Base-by-base conservation (phyloP, 1,140 invertebrate genomes). In the Cotesia glomerata region DNA sequence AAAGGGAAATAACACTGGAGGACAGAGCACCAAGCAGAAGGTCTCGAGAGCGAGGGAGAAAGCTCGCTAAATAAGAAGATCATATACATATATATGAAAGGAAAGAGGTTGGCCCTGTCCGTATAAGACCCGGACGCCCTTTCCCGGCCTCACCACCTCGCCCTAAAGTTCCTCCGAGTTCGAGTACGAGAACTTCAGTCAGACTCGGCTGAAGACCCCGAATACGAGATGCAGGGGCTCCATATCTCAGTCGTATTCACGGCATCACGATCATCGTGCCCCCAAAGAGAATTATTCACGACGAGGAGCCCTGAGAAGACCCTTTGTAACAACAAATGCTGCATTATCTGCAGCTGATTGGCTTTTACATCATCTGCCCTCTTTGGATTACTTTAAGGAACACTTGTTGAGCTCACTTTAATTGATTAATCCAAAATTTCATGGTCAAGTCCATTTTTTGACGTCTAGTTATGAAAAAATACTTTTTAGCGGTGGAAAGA, bases 91-190 rank as follows among this genome's bases (percentile, higher is more conserved):
- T 11, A 13, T 59, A 56, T 36, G 54, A 56, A n/a, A 69, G 34
- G 16, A 39, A 69, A 71, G 61, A 63, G 59, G 51, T 65, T 62
- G 69, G 69, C 51, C 69, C 69, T 32, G 51, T 64, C 59, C 52
- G 51, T 71, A 71, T 64, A 65, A 71, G 61, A 64, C 69, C 34
- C 26, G 69, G 61, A 71, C 61, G 69, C 69, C 61, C 61, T 71
- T 71, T 64, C 9, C 69, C 61, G 49, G 61, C 73, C 52, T 13
- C 72, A 49, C 61, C 72, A 69, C 8, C 68, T 59, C 51, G 26
- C 54, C 26, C 66, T 67, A 52, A 32, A 62, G 14, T 70, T 54
- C 26, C 51, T 59, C 64, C 66, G 5, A 26, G 26, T 26, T 26
- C 26, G 26, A 26, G 26, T 35, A 61, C 54, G 56, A 62, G 58